A percentile compares a stretch with the other conserved stretches of the same genome.
Evolutionary conservation across 2,888 invertebrate genomes (phyloP).

Genomic region (Lycophotia porphyrea): DNA sequence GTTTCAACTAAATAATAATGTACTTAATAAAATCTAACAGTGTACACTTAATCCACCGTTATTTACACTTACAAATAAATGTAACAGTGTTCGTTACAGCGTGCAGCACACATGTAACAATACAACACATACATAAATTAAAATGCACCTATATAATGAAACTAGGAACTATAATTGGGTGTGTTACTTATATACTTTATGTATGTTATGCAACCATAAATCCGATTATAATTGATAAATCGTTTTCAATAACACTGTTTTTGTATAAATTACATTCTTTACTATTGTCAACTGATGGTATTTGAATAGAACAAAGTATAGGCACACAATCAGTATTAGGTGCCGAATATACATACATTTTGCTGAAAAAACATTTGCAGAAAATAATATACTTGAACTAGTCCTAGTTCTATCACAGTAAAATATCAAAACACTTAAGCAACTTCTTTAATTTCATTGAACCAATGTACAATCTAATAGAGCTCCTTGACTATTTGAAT

Average conservation of each 20-base stretch:
- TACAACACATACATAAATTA: constrained; percentile 74
- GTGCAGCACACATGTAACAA: constrained; percentile 71
- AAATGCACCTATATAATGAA: constrained; percentile 86
- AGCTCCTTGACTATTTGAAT: constrained; percentile 28
- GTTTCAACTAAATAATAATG: constrained; percentile 64
- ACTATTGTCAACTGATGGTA: constrained; percentile 36
- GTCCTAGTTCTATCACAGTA: constrained; percentile 89
- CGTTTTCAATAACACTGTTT: constrained; percentile 15
- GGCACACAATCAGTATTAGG: constrained; percentile 30
- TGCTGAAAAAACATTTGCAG: constrained; percentile 60
- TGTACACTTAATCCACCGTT: constrained; percentile 69
- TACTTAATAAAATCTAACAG: constrained; percentile 68
- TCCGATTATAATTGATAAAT: constrained; percentile 47
- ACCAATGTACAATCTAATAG: constrained; percentile 37
- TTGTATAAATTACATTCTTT: constrained; percentile 14
- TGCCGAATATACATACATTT: constrained; percentile 37
- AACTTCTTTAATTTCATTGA: constrained; percentile 59
- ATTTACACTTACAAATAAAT: constrained; percentile 61
- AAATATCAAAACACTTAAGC: constrained; percentile 82
- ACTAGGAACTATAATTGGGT: constrained; percentile 82
- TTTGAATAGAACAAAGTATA: constrained; percentile 39
- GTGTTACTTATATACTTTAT: constrained; percentile 27
- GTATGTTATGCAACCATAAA: constrained; percentile 40
- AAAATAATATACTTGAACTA: constrained; percentile 72
- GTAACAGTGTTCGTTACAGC: constrained; percentile 64